Percentiles rank a stretch among this genome's conserved stretches.
Evolutionary conservation across 2,113 vertebrate genomes (phyloP).

Genomic region (Amazona guildingii): DNA sequence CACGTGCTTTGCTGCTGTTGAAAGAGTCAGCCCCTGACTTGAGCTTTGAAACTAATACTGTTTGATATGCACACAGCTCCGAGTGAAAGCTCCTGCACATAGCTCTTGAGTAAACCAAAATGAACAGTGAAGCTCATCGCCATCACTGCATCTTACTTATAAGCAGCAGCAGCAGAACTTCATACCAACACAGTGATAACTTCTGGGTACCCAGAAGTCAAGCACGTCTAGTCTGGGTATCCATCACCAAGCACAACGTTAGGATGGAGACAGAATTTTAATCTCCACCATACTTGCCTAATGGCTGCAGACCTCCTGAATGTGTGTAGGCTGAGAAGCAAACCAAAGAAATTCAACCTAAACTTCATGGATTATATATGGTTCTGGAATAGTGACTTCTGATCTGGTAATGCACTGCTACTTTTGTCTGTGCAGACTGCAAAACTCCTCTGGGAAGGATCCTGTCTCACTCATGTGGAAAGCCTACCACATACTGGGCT

Average conservation of each 20-base stretch:
- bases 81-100: neutral
- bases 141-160: neutral
- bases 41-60: neutral
- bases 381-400: neutral
- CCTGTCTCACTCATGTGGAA: neutral
- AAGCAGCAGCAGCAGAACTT: neutral
- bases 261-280: neutral
- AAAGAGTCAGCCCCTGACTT: neutral
- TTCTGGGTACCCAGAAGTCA: neutral
- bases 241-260: neutral
- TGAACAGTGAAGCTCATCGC: accelerated
- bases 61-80: neutral
- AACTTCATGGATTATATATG: neutral
- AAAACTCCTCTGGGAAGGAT: neutral
- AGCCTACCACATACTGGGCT: neutral
- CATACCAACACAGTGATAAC: neutral
- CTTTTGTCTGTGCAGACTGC: neutral
- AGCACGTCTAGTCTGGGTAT: too few species aligned
- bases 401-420: neutral
- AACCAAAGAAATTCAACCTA: neutral
- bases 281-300: neutral
- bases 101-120: neutral
- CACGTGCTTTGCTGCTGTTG: neutral
- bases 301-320: neutral
- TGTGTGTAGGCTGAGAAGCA: neutral